These are phyloP conservation scores for Sebastes cheni DNA, from an alignment of 2,797 vertebrate genomes.

Conservation along the genomic window DNA sequence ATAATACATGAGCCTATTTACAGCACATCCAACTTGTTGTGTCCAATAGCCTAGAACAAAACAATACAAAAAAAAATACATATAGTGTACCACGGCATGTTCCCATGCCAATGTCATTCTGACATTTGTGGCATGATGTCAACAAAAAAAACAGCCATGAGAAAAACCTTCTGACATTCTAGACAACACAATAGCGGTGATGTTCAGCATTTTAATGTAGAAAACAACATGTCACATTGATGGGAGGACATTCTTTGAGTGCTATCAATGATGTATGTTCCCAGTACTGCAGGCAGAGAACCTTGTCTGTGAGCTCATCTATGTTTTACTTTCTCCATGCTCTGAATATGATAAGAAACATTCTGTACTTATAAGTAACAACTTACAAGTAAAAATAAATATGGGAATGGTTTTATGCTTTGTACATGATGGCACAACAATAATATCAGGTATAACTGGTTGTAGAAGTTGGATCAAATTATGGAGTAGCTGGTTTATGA, in stretches of 20 bases:
- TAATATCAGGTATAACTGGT: neutral
- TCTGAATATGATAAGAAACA: neutral
- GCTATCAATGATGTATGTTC: neutral
- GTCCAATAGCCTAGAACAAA: neutral
- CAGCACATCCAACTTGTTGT: neutral
- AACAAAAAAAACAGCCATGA: neutral
- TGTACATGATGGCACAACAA: neutral
- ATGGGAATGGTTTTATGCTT: neutral
- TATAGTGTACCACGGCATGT: too few species aligned
- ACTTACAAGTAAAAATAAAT: neutral
- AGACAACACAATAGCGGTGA: neutral
- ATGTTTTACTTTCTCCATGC: neutral
- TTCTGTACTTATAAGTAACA: neutral
- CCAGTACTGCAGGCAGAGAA: neutral
- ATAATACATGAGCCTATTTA: neutral
- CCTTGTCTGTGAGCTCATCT: neutral
- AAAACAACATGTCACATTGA: too few species aligned
- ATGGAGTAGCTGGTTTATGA: neutral
- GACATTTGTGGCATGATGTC: neutral
- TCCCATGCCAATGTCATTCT: neutral
- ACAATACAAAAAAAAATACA: neutral
- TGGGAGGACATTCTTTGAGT: too few species aligned
- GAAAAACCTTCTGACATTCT: neutral
- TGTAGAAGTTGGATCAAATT: neutral
- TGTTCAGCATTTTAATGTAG: neutral